These are phyloP conservation scores for Aurelia sp. DNA, from an alignment of 30 jellyfish, hydroid and myxozoan genomes.

Conservation along the genomic window DNA sequence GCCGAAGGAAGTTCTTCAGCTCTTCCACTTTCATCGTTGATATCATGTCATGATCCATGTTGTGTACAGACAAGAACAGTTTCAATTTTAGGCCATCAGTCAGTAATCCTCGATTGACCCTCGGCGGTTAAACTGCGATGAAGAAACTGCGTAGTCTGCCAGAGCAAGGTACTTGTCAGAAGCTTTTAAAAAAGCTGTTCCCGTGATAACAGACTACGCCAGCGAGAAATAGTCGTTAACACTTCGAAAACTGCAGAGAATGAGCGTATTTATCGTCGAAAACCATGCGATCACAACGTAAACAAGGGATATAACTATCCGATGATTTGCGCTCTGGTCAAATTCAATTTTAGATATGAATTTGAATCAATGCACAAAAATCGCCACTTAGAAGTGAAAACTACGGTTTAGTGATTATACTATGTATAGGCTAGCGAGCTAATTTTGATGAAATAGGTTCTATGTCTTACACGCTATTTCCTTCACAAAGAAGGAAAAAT, in stretches of 20 bases:
- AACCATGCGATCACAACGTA: slow-evolving; percentile 6
- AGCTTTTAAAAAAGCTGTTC: slow-evolving; percentile 29
- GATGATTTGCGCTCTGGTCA: too few relatives aligned
- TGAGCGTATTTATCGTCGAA: not conserved
- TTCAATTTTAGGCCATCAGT: not conserved
- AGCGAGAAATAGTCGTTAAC: not conserved
- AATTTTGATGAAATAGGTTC: too few relatives aligned
- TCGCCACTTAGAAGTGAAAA: too few relatives aligned
- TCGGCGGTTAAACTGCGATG: not conserved
- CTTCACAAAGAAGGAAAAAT: too few relatives aligned
- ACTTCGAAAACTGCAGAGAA: not conserved
- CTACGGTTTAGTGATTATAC: too few relatives aligned
- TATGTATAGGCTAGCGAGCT: too few relatives aligned
- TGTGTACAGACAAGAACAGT: not conserved
- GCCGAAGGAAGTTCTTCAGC: slow-evolving; percentile 11
- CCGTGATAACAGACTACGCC: slow-evolving; percentile 21
- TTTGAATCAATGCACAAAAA: too few relatives aligned
- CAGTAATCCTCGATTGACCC: not conserved
- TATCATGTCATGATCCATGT: slow-evolving; percentile 25
- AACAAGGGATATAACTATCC: too few relatives aligned
- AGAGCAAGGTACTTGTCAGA: slow-evolving; percentile 20
- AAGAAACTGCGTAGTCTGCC: slow-evolving; percentile 17
- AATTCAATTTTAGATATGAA: too few relatives aligned
- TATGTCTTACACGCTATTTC: too few relatives aligned
- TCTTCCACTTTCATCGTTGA: slow-evolving; percentile 39